These are phyloP conservation scores for Crotalus viridis DNA, from an alignment of 2,113 vertebrate genomes.

Conservation along the genomic window DNA sequence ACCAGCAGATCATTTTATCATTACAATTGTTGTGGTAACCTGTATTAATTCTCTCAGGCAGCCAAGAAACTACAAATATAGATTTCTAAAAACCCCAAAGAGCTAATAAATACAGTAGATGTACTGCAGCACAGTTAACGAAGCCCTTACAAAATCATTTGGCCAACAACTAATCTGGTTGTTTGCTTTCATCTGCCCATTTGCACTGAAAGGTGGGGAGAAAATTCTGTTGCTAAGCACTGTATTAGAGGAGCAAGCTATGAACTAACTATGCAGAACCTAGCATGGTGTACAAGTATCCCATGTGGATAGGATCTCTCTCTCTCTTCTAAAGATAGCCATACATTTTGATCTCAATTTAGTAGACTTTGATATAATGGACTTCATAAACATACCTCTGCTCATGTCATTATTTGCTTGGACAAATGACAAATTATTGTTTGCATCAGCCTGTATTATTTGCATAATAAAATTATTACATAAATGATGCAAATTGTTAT, in stretches of 20 bases:
- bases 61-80: neutral
- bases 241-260: neutral
- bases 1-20: neutral
- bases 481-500: neutral
- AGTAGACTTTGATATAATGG: neutral
- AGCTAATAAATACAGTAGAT: neutral
- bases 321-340: neutral
- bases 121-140: neutral
- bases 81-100: neutral
- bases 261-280: neutral
- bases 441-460: neutral
- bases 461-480: neutral
- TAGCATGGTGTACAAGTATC: too few species aligned
- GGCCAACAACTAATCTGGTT: neutral
- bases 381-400: neutral
- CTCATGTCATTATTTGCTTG: neutral
- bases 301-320: too few species aligned
- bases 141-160: neutral
- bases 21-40: neutral
- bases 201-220: neutral
- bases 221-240: neutral
- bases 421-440: neutral
- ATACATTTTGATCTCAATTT: neutral
- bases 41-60: neutral
- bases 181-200: neutral